Percentiles rank a stretch among this genome's conserved stretches.
Conservation (phyloP, 1,140 invertebrate genomes). For the Pteromalus puparum region DNA sequence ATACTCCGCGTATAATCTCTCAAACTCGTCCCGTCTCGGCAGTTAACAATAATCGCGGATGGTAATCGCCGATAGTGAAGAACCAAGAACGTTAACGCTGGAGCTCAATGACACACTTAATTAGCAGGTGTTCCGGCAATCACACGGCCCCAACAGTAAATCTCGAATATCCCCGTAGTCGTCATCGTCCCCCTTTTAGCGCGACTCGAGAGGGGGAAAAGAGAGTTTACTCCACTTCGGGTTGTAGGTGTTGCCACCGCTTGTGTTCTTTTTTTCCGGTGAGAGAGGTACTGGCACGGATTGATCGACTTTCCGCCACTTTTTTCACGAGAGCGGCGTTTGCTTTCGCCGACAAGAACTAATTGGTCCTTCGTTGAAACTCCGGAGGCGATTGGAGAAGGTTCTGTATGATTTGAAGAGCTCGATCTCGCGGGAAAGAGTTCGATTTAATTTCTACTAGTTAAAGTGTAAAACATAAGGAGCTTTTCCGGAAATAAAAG, state of each 20-base stretch:
- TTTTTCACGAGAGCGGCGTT: background rate
- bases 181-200: no score
- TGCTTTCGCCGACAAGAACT: conserved; percentile 9
- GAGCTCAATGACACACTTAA: conserved; percentile 23
- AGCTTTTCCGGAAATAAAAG: no score
- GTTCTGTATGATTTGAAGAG: background rate
- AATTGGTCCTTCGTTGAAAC: conserved; percentile 29
- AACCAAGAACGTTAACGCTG: conserved; percentile 1
- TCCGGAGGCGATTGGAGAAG: background rate
- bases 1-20: background rate
- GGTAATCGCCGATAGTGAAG: background rate
- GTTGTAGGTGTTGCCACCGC: background rate
- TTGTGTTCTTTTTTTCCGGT: no score
- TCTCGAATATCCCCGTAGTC: background rate
- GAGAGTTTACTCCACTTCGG: background rate
- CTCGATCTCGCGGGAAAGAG: background rate
- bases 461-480: no score
- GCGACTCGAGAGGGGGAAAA: background rate
- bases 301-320: conserved; percentile 17
- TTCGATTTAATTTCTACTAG: background rate
- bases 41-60: conserved; percentile 14
- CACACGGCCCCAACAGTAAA: background rate
- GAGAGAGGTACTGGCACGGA: background rate
- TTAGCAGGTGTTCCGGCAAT: conserved; percentile 33
- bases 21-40: background rate